Evolutionary conservation across 2,888 invertebrate species (phyloP), one percentile per base, ranked within the genome.

Genomic region (Cacoxenus indagator): DNA sequence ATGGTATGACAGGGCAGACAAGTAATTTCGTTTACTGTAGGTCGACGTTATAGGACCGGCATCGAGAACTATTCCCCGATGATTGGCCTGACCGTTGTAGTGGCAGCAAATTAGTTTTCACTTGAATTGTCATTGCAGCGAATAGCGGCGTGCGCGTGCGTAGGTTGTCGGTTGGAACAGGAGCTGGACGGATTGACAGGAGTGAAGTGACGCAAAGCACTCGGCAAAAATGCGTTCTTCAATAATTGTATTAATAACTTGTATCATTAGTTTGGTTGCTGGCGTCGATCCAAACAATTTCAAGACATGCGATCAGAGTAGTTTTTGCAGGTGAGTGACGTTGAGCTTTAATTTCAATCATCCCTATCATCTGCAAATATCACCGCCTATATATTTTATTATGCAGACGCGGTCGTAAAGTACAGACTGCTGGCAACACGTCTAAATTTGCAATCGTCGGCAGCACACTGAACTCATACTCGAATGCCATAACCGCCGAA

Each of bases 281-380:
- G 91, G 91, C 57, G 98, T 98, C 9, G 96, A 96, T 88, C 92
- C 92, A 82, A 93, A 92, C 78, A 96, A 96, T 89, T 98, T 98
- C 86, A 98, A 97, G 89, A 93, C 94, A 73, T 98, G 98, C 86
- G 96, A 97, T 17, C 97, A 98, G 88, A 96, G 96, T 85, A 96
- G 97, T 72, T 98, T 98, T 88, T 98, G 98, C 90, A 94, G 93
- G 95, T 95, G 89, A 89, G 90, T 87, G 26, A 43, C 24, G 31
- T 9, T 27, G 24, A 24, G 29, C 31, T 6, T 43, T 43, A 27
- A 27, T 27, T 27, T 43, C 6, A 48, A 31, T 61, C 8, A n/a
- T 14, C 19, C 29, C 59, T 37, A 54, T 37, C n/a, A n/a, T n/a
- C n/a, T n/a, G n/a, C n/a, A n/a, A n/a, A 5, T 29, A 31, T 22